Base-by-base conservation (phyloP, 2,113 vertebrate species). In the Saccopteryx bilineata region DNA sequence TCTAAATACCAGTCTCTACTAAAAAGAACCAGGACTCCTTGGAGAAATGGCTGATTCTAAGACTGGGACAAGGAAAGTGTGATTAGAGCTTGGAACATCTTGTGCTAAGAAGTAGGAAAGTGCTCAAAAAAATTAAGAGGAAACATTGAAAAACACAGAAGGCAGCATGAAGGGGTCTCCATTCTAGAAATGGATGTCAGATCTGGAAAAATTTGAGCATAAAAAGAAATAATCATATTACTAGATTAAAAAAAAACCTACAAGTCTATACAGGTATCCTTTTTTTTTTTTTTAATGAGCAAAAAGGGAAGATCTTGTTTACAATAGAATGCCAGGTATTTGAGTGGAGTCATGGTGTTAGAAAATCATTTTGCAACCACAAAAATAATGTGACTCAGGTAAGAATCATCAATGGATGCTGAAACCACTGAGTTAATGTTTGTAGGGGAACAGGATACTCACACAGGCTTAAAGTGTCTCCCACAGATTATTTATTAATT, bases 1-100 rank as follows among this genome's bases (percentile, higher is more conserved):
- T 91, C 78, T 93, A 68, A 85, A 87, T 85, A 91, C 52, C 50
- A 78, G 24, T 71, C 10, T 76, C 69, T 46, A 82, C 39, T 69
- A 56, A 66, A 95, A 93, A 76, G 80, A 95, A n/a, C 71, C 24
- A 65, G 28, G 18, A 31, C 31, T 58, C 33, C 60, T 81, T 23
- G n/a, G 39, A 92, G 11, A 96, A 74, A 89, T 89, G 50, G 31
- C 65, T 82, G 28, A 31, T 90, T 76, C 75, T 52, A 81, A 68
- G 2, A 14, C 48, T 61, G n/a, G 21, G 18, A 2, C 31, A 50
- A 66, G 18, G 31, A 74, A 92, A 89, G 50, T 50, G 13, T 9
- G 71, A 89, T 17, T 26, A 78, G 19, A 79, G 2, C 28, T 19
- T 58, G 23, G 78, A 74, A 83, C 15, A 33, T 83, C n/a, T 75